Evolutionary conservation across 2,797 vertebrate species (phyloP).

Genomic region (Enteromius treurensis): DNA sequence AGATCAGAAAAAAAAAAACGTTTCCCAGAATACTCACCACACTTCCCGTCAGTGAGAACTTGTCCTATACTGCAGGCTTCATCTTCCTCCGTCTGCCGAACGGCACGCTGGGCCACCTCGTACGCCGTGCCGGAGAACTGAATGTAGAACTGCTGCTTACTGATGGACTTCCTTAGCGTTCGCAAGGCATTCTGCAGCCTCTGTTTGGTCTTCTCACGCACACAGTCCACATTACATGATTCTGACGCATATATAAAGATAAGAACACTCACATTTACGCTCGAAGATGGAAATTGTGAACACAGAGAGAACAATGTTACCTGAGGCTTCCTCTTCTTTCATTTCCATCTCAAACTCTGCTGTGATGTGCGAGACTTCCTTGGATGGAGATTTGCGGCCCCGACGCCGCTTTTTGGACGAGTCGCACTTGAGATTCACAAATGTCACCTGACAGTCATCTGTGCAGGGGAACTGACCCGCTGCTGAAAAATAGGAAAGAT

Average conservation of each 20-base stretch:
- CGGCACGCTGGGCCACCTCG: slow-evolving; percentile 89
- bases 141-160: slow-evolving; percentile 94
- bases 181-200: slow-evolving; percentile 90
- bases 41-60: slow-evolving; percentile 86
- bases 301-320: slow-evolving; percentile 66
- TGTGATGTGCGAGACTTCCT: slow-evolving; percentile 92
- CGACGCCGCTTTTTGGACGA: slow-evolving; percentile 92
- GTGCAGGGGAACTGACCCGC: slow-evolving; percentile 83
- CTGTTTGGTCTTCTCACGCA: slow-evolving; percentile 87
- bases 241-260: slow-evolving; percentile 72
- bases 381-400: slow-evolving; percentile 90
- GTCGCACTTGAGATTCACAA: slow-evolving; percentile 93
- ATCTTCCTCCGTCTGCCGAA: slow-evolving; percentile 76
- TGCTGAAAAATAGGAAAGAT: slow-evolving; percentile 58
- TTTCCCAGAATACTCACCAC: slow-evolving; percentile 79
- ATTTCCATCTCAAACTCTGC: slow-evolving; percentile 95
- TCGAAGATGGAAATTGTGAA: neutral
- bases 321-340: slow-evolving; percentile 89
- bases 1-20: neutral
- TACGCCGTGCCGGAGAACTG: slow-evolving; percentile 93
- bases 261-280: slow-evolving; percentile 12
- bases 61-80: slow-evolving; percentile 87
- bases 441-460: slow-evolving; percentile 91
- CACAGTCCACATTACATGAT: slow-evolving; percentile 86
- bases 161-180: slow-evolving; percentile 91